Conservation (phyloP, 1,140 invertebrate genomes). For the Eueides isabella region DNA sequence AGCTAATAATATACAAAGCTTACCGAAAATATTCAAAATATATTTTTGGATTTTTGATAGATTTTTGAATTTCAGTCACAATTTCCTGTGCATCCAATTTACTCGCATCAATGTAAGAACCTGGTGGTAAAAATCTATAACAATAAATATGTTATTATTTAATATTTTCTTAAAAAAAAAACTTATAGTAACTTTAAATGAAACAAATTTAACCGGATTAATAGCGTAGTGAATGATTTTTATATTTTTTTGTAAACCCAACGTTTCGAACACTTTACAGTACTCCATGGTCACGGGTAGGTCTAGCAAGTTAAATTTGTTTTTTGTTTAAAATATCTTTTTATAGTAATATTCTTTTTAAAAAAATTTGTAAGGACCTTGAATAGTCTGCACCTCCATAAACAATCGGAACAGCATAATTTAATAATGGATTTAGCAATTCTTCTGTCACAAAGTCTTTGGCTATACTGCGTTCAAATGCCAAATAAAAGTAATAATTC, state of each 20-base stretch:
- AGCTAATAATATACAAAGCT: neutral
- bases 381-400: slow-evolving; percentile 64
- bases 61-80: slow-evolving; percentile 42
- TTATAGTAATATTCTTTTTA: too few relatives aligned
- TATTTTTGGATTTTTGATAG: slow-evolving; percentile 42
- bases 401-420: slow-evolving; percentile 64
- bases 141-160: neutral
- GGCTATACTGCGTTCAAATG: slow-evolving; percentile 61
- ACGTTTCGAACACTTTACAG: too few relatives aligned
- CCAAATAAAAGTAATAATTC: slow-evolving; percentile 68
- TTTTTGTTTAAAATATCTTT: too few relatives aligned
- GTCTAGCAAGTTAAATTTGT: too few relatives aligned
- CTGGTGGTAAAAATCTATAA: slow-evolving; percentile 58
- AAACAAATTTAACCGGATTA: too few relatives aligned
- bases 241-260: too few relatives aligned
- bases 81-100: slow-evolving; percentile 41
- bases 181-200: too few relatives aligned
- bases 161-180: too few relatives aligned
- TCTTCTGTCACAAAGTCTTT: slow-evolving; percentile 61
- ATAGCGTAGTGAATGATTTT: too few relatives aligned
- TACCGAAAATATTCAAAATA: slow-evolving; percentile 59
- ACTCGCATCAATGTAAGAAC: slow-evolving; percentile 57
- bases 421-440: slow-evolving; percentile 52
- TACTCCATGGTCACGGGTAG: too few relatives aligned
- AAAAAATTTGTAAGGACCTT: too few relatives aligned